Percentiles rank a stretch among this genome's conserved stretches.
phyloP scores from a whole-genome alignment of 2,797 vertebrate genomes.

The Triplophysa bombifrons region DNA sequence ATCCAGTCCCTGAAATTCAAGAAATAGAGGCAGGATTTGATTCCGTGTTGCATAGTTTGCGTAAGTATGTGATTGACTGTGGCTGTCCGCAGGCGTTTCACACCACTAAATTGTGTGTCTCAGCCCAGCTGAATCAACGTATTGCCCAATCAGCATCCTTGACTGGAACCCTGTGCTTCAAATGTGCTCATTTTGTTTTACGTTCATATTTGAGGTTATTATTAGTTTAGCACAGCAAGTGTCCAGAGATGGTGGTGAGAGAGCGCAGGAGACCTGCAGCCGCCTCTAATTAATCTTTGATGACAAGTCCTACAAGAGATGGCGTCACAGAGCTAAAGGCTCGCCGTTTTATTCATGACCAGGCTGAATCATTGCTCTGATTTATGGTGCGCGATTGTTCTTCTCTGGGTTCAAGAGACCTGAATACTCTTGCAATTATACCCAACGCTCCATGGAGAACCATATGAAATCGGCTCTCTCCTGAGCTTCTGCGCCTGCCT shows the following conservation, averaged over 20 bases:
- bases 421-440: slow-evolving; percentile 52
- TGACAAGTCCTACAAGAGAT: slow-evolving; percentile 34
- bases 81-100: background rate
- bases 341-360: slow-evolving; percentile 55
- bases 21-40: background rate
- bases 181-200: slow-evolving; percentile 1
- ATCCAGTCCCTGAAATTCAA: background rate
- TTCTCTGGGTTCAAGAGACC: slow-evolving; percentile 50
- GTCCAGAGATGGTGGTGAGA: slow-evolving; percentile 1
- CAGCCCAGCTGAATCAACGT: background rate
- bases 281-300: slow-evolving; percentile 54
- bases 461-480: slow-evolving; percentile 13
- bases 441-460: slow-evolving; percentile 23
- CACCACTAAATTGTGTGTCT: background rate
- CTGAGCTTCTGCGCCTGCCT: background rate
- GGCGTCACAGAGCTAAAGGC: slow-evolving; percentile 38
- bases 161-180: background rate
- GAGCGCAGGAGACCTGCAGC: slow-evolving; percentile 12
- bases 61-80: background rate
- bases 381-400: slow-evolving; percentile 60
- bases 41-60: background rate
- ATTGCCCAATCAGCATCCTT: background rate
- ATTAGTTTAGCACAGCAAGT: background rate
- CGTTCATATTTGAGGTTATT: background rate
- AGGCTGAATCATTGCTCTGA: slow-evolving; percentile 59